Base-by-base conservation (phyloP, 2,113 vertebrate genomes). In the Natator depressus region DNA sequence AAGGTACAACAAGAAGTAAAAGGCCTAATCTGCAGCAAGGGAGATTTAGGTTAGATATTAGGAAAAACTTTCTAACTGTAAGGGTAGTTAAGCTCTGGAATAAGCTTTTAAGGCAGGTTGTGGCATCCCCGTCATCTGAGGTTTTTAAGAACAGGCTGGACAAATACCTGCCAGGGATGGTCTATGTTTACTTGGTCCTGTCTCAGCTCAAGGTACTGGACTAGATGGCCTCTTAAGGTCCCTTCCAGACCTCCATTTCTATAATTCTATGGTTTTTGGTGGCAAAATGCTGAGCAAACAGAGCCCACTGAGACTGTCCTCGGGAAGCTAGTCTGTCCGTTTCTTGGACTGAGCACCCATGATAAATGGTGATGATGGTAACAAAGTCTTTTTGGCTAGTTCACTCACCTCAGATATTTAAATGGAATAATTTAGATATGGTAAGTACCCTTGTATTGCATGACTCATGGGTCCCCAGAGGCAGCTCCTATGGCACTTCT, bases 381-480 rank as follows among this genome's bases (percentile, higher is more conserved):
- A 79, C 85, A 96, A 88, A 53, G 29, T 95, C 83, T 55, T 10
- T 76, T 59, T 89, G 85, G 89, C 19, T 50, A 89, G 83, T 93
- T 97, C 91, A 96, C 81, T 84, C 14, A 87, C 94, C 82, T 94
- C 93, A 92, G 84, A 87, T 82, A 93, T 91, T 91, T 3, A 49
- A 79, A 94, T 49, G 51, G 80, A 86, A 12, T 55, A 76, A 88
- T 94, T 92, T 80, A 95, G 54, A 9, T 82, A 88, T 17, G 78
- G 89, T 85, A 93, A 92, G 94, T 88, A 80, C 83, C 79, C 93
- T 91, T 8, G 8, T 78, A 38, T 57, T 94, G 81, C 59, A 82
- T 91, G 94, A 94, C 91, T 96, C 59, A 57, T 85, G 20, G 1
- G 55, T 92, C 57, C 91, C 94, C 85, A 80, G 88, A 93, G 89